These are phyloP conservation scores for Morelia viridis DNA, from an alignment of 2,797 vertebrate genomes.

Conservation along the genomic window DNA sequence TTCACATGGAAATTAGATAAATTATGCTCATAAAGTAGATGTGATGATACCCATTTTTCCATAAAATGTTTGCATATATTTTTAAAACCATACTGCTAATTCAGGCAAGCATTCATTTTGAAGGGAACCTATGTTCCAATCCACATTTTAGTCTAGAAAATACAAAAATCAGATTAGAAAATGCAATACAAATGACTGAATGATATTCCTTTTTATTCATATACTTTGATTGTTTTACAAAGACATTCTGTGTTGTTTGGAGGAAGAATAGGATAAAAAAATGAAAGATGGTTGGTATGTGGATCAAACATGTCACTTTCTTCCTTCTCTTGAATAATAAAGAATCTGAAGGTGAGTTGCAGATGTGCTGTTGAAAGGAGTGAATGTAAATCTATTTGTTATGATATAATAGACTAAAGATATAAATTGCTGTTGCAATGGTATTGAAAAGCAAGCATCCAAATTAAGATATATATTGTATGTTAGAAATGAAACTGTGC, in stretches of 20 bases:
- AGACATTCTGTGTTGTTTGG: background rate
- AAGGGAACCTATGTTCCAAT: background rate
- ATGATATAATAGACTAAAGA: constrained; percentile 24
- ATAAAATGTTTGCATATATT: background rate
- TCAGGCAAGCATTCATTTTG: background rate
- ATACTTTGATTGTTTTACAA: background rate
- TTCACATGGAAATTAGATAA: background rate
- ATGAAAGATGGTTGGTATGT: background rate
- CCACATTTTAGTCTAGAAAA: background rate
- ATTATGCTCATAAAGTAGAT: background rate
- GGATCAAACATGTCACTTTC: constrained; percentile 12
- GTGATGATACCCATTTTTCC: background rate
- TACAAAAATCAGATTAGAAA: background rate
- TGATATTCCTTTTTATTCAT: background rate
- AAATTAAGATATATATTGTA: constrained; percentile 26
- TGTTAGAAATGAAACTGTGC: constrained; percentile 9
- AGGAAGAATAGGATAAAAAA: background rate
- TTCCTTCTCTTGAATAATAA: constrained; percentile 5
- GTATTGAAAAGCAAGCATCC: background rate
- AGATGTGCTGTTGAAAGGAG: constrained; percentile 14
- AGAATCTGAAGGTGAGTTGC: background rate
- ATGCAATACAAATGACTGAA: background rate
- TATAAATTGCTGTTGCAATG: background rate
- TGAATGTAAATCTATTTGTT: constrained; percentile 8
- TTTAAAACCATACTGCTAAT: background rate